A percentile compares a stretch with the other conserved stretches of the same genome.
These are phyloP conservation scores for Stictonetta naevosa DNA, from an alignment of 2,113 vertebrate species.

Conservation along the genomic window DNA sequence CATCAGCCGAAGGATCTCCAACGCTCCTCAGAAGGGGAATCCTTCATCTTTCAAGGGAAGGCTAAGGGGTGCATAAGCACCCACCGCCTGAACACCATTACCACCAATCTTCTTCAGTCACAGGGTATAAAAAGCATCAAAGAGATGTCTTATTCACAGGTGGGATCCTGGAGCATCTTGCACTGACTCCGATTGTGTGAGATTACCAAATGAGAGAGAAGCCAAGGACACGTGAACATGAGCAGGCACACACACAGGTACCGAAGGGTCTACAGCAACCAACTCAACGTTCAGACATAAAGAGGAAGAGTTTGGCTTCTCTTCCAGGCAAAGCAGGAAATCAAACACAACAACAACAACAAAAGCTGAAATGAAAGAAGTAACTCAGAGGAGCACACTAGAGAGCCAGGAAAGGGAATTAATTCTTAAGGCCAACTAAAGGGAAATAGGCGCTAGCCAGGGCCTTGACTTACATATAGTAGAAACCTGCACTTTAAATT, in stretches of 20 bases:
- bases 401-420: conserved; percentile 28
- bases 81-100: not conserved
- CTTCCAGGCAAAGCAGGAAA: not conserved
- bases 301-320: not conserved
- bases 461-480: not conserved
- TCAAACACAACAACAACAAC: not conserved
- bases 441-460: not conserved
- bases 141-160: not conserved
- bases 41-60: not conserved
- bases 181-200: not conserved
- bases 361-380: conserved; percentile 1
- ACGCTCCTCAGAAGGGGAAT: not conserved
- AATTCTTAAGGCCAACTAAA: conserved; percentile 9
- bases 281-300: not conserved
- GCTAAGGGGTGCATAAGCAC: not conserved
- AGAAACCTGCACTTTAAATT: conserved; percentile 33
- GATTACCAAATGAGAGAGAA: not conserved
- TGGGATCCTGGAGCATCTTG: not conserved
- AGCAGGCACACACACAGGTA: not conserved
- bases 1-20: not conserved
- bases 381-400: not conserved
- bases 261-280: not conserved
- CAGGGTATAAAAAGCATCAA: not conserved
- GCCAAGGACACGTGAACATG: not conserved
- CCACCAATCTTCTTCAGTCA: not conserved